phyloP scores from a whole-genome alignment of 1,140 invertebrate genomes.

The Lanistes nyassanus region DNA sequence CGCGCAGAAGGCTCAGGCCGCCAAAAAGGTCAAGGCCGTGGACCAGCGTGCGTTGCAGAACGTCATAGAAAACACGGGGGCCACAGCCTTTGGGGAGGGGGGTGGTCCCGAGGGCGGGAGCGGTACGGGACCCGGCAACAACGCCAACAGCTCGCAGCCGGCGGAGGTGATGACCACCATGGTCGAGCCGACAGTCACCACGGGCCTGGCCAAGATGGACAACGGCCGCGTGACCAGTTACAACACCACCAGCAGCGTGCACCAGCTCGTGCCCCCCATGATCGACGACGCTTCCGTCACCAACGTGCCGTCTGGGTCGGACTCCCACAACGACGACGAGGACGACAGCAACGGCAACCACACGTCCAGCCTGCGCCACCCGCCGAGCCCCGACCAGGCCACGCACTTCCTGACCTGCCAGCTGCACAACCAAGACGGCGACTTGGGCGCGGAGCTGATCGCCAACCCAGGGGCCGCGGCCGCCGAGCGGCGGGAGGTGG shows the following conservation, averaged over 20 bases:
- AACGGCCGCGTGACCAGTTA: slow-evolving; percentile 67
- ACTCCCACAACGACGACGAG: slow-evolving; percentile 77
- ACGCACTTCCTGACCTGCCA: slow-evolving; percentile 69
- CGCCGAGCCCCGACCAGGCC: not conserved
- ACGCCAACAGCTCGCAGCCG: not conserved
- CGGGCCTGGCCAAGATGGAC: slow-evolving; percentile 52
- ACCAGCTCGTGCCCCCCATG: slow-evolving; percentile 6
- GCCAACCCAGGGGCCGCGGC: slow-evolving; percentile 51
- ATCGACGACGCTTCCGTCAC: slow-evolving; percentile 64
- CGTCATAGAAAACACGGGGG: slow-evolving; percentile 60
- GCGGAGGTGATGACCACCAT: not conserved
- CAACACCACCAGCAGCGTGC: slow-evolving; percentile 61
- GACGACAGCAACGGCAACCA: slow-evolving; percentile 70
- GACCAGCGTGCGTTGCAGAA: slow-evolving; percentile 43
- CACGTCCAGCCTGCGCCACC: not conserved
- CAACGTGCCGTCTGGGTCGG: slow-evolving; percentile 79
- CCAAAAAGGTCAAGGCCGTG: slow-evolving; percentile 39
- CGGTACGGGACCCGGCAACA: slow-evolving; percentile 51
- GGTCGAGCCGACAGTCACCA: slow-evolving; percentile 54
- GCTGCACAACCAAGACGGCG: slow-evolving; percentile 83
- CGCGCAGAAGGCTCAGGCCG: slow-evolving; percentile 77
- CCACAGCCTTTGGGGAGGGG: slow-evolving; percentile 12
- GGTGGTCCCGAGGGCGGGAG: slow-evolving; percentile 5
- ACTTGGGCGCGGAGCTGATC: slow-evolving; percentile 74
- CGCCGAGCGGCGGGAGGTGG: slow-evolving; percentile 26